A percentile compares a stretch with the other conserved stretches of the same genome.
Evolutionary conservation across 2,888 invertebrate species (phyloP).

Genomic region (Drosophila quasianomalipes): DNA sequence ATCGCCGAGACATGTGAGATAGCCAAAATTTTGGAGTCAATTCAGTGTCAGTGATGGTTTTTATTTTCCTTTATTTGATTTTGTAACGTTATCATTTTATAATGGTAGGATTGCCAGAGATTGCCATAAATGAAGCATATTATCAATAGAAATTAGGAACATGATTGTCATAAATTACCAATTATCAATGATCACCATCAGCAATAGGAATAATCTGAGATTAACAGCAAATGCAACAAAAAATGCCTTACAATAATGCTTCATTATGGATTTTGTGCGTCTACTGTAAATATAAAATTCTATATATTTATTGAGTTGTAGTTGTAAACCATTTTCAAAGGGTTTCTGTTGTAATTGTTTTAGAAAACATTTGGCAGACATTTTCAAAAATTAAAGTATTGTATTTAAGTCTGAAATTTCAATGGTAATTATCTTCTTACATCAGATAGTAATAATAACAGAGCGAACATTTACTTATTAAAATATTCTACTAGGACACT

Average conservation of each 20-base stretch:
- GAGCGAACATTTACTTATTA: background rate
- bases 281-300: background rate
- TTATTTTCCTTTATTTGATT: constrained; percentile 87
- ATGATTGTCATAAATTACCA: background rate
- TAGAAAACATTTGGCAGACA: background rate
- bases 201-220: background rate
- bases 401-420: background rate
- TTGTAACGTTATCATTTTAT: constrained; percentile 73
- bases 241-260: background rate
- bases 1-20: constrained; percentile 86
- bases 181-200: background rate
- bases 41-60: constrained; percentile 86
- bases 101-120: background rate
- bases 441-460: background rate
- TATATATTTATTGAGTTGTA: background rate
- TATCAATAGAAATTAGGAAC: background rate
- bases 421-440: background rate
- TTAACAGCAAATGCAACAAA: background rate
- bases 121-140: background rate
- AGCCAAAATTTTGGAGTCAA: constrained; percentile 86
- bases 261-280: background rate
- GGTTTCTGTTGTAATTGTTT: background rate
- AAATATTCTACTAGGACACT: background rate
- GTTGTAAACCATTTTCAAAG: background rate
- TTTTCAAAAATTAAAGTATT: background rate